Evolutionary conservation across 2,888 invertebrate species (phyloP).

Genomic region (Stictocephala bisonia): DNA sequence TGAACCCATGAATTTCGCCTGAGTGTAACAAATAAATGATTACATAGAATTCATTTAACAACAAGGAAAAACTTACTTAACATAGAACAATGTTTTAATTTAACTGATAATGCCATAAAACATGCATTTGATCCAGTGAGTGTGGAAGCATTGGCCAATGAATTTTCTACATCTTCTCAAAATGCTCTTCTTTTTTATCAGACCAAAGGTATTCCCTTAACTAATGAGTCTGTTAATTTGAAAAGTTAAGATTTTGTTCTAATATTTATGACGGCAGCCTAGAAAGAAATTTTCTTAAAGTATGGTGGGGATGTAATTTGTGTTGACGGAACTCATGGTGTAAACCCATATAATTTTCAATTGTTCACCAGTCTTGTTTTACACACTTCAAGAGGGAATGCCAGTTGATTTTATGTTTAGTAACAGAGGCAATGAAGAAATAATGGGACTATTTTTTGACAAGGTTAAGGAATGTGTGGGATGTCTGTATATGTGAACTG

Average conservation of each 20-base stretch:
- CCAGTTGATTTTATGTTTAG: too few species aligned
- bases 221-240: background rate
- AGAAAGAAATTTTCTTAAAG: background rate
- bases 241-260: background rate
- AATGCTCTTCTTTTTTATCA: background rate
- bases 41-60: too few species aligned
- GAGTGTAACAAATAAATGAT: too few species aligned
- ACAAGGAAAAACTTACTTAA: background rate
- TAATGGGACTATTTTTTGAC: too few species aligned
- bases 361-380: too few species aligned
- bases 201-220: background rate
- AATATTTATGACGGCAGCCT: background rate
- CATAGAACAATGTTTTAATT: constrained; percentile 3
- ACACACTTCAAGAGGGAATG: too few species aligned
- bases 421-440: too few species aligned
- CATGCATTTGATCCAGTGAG: background rate
- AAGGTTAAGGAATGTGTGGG: too few species aligned
- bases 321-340: background rate
- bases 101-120: background rate
- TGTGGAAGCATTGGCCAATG: background rate
- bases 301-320: background rate
- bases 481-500: too few species aligned
- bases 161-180: background rate
- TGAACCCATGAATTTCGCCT: too few species aligned
- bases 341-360: too few species aligned